Percentiles rank a stretch among this genome's conserved stretches.
Evolutionary conservation across 2,888 invertebrate genomes (phyloP).

Genomic region (Steromphala cineraria): DNA sequence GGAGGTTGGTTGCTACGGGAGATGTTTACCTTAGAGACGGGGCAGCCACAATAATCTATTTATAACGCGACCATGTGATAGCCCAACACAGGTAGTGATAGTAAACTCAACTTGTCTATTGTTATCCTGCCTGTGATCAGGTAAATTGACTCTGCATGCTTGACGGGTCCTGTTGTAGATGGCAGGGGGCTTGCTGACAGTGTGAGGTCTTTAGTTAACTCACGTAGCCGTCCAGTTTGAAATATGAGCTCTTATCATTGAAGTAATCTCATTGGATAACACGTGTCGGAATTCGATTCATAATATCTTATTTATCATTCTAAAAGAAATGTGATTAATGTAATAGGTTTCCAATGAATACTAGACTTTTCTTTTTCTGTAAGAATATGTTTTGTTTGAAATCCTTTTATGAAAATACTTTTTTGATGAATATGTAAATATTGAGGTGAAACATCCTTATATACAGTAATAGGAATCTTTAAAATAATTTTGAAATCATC

Average conservation of each 20-base stretch:
- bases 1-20: conserved; percentile 33
- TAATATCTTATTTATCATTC: too few species aligned
- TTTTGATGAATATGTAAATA: too few species aligned
- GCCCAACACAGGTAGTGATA: conserved; percentile 1
- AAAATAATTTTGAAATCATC: too few species aligned
- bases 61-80: neutral
- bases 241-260: neutral
- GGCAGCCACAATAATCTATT: neutral
- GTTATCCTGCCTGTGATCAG: neutral
- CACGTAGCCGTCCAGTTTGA: neutral
- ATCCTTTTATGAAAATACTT: too few species aligned
- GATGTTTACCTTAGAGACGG: conserved; percentile 39
- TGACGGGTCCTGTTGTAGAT: neutral
- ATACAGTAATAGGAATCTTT: too few species aligned
- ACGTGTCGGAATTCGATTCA: too few species aligned
- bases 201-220: neutral
- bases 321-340: too few species aligned
- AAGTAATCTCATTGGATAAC: too few species aligned
- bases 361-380: too few species aligned
- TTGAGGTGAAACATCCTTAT: too few species aligned
- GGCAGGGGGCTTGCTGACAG: neutral
- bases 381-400: too few species aligned
- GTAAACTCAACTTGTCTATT: neutral
- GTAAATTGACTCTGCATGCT: neutral
- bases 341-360: too few species aligned